Base-by-base conservation (phyloP, 2,113 vertebrate species). In the Dasyornis broadbenti region DNA sequence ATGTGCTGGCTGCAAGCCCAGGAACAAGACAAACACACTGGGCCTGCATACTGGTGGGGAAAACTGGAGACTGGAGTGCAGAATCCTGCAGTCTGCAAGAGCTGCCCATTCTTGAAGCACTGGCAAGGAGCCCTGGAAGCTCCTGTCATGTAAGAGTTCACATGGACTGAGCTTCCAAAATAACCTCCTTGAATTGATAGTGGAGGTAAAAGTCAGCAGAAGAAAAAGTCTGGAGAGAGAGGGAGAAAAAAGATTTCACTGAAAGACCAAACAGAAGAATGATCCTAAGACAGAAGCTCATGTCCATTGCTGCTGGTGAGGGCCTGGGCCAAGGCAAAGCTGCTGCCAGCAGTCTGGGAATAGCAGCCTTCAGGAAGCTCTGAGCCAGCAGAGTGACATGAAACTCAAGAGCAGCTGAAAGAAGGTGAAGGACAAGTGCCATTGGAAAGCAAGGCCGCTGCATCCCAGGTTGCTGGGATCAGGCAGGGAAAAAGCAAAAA, bases 1-100 rank as follows among this genome's bases (percentile, higher is more conserved):
- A 85, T 37, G 66, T 85, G 68, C 90, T 95, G 92, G 86, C 91
- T 93, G 72, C 52, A 28, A 73, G 92, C 91, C 94, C 91, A 89
- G 82, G 54, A 92, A 40, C 28, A 54, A 56, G 64, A 64, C 47
- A 77, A 71, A 90, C 80, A 83, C 42, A 6, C 16, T 57, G 82
- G 79, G 42, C 47, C 86, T 59, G 33, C 76, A 50, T 2, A 33
- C 26, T 64, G 2, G 2, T 15, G 23, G 26, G 49, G 61, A 59
- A 89, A 76, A 69, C 47, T 64, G 73, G 52, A 73, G 69, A 50
- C 26, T 6, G 37, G 20, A 56, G 50, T 8, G 37, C 31, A 30
- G 69, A 18, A 12, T 53, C 17, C 56, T 56, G 56, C 2, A 22
- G 49, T 33, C 65, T 57, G 61, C 40, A 65, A 84, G 53, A 70